Evolutionary conservation across 2,888 invertebrate species (phyloP), one percentile per base, ranked within the genome.

Genomic region (Ornithoptera alexandrae): DNA sequence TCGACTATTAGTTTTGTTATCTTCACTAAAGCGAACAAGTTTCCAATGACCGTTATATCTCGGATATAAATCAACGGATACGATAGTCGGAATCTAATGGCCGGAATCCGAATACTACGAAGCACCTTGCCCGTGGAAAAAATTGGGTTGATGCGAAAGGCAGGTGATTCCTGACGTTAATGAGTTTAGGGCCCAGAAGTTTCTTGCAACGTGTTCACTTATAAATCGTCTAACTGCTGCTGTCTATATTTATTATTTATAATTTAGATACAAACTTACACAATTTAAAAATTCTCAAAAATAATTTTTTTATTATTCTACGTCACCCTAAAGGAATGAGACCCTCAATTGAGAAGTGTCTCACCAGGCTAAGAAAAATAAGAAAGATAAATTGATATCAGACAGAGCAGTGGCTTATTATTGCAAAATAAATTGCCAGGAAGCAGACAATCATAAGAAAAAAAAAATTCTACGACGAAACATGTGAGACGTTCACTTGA

Each of bases 101-200:
- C 46, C 58, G 30, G 56, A 70, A 70, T 62, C 42, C 50, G 36
- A 62, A 58, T 62, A 24, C 61, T 30, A n/a, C 56, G 50, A n/a
- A 62, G 71, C 78, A 78, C 78, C 78, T 78, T 78, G 78, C 76
- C 30, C 15, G 57, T 56, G 71, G 72, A 76, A 77, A 76, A 77
- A 77, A 76, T 73, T 66, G 73, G 72, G 72, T 75, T 75, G 71
- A 74, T 74, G 75, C 77, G 73, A 77, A 78, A 75, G 77, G 75
- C 78, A 78, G 78, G 78, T 78, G 78, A 65, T 17, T 50, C 24
- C 57, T 69, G 64, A 46, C 42, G 62, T 61, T 69, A 65, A 66
- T 66, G 61, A 66, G 22, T 57, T 70, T 50, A n/a, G 62, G 66
- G 36, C 58, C 36, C n/a, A 36, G 58, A 60, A 57, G 61, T 57